Conservation (phyloP, 2,113 vertebrate genomes). For the Lethenteron reissneri region DNA sequence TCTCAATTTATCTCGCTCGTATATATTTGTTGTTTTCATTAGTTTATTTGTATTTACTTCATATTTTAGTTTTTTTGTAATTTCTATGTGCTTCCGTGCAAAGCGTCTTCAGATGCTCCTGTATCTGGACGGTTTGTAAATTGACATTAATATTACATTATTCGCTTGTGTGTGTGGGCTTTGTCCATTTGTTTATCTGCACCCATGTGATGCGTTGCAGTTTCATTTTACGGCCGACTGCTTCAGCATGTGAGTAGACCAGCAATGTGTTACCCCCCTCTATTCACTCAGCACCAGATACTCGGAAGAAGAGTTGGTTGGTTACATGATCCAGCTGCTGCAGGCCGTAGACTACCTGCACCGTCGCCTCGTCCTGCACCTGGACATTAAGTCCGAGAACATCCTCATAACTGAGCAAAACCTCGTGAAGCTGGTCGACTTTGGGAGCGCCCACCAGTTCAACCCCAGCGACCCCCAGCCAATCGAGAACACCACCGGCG, state of each 20-base stretch:
- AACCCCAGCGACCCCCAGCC: constrained; percentile 66
- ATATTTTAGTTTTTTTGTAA: too few relatives aligned
- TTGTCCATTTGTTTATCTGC: too few relatives aligned
- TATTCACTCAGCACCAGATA: constrained; percentile 52
- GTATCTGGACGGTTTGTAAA: not conserved
- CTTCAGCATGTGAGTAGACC: too few relatives aligned
- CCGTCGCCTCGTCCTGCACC: constrained; percentile 47
- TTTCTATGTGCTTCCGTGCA: too few relatives aligned
- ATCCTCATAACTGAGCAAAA: constrained; percentile 57
- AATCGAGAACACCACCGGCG: constrained; percentile 52
- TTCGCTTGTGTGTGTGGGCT: too few relatives aligned
- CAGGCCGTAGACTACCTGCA: constrained; percentile 89
- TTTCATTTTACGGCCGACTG: too few relatives aligned
- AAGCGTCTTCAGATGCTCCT: too few relatives aligned
- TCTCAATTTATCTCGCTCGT: too few relatives aligned
- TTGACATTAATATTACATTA: not conserved
- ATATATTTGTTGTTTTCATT: too few relatives aligned
- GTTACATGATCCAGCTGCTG: constrained; percentile 58
- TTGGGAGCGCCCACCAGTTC: constrained; percentile 69
- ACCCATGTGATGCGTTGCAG: too few relatives aligned
- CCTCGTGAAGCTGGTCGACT: constrained; percentile 78
- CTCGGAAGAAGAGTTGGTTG: constrained; percentile 78
- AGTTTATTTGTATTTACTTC: too few relatives aligned
- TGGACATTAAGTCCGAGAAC: constrained; percentile 89
- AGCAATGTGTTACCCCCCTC: too few relatives aligned